Conservation (phyloP, 2,113 vertebrate genomes). For the mouse (Mus musculus) region DNA sequence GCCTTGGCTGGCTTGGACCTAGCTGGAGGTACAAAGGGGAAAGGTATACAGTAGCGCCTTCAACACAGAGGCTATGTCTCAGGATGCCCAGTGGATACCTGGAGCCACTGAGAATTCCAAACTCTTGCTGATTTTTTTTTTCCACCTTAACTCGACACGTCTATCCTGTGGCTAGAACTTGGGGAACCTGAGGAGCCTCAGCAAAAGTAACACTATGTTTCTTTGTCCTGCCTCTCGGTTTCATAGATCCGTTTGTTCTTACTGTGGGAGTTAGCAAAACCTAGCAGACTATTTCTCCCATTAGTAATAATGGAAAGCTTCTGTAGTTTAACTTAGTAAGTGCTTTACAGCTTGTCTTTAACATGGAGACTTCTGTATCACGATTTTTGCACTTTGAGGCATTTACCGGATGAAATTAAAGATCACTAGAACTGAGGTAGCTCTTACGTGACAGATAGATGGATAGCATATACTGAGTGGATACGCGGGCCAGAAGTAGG, state of each 20-base stretch:
- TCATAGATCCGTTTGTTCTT: no score
- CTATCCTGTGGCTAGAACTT: not conserved
- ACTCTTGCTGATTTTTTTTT: not conserved
- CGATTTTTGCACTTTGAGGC: not conserved
- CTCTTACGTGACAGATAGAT: not conserved
- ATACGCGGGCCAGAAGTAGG: not conserved
- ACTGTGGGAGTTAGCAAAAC: no score
- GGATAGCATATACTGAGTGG: not conserved
- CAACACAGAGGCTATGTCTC: no score
- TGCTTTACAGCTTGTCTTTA: not conserved
- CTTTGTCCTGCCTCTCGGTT: not conserved
- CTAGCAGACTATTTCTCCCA: not conserved
- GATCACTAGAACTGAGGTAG: not conserved
- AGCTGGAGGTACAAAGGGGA: not conserved
- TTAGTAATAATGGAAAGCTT: not conserved
- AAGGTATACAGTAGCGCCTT: no score
- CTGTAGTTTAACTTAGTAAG: not conserved
- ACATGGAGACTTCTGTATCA: no score
- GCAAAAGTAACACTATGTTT: not conserved
- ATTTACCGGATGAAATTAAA: not conserved
- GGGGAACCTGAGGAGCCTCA: not conserved
- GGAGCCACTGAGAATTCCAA: not conserved
- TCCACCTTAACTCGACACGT: not conserved
- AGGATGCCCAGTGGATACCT: not conserved
- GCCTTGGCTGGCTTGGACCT: no score